Evolutionary conservation across 1,140 invertebrate species (phyloP).

Genomic region (Sinonovacula constricta): DNA sequence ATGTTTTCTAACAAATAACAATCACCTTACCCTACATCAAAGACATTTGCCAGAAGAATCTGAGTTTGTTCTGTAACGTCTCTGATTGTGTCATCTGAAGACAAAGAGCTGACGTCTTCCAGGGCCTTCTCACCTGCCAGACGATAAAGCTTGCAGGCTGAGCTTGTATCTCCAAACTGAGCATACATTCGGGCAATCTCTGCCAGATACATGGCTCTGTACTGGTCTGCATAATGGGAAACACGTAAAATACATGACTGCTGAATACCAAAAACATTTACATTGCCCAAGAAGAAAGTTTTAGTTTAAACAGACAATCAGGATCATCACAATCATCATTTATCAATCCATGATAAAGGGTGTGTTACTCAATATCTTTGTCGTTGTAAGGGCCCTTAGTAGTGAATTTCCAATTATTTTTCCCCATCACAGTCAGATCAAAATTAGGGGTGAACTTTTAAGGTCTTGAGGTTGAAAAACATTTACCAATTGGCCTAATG

Average conservation of each 20-base stretch:
- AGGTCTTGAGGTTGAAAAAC: not conserved
- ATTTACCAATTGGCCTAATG: not conserved
- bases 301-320: too few species aligned
- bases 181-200: slow-evolving; percentile 42
- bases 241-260: too few species aligned
- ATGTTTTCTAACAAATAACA: not conserved
- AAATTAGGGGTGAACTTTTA: not conserved
- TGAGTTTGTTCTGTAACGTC: slow-evolving; percentile 40
- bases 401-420: too few species aligned
- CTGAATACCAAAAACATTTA: too few species aligned
- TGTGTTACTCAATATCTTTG: too few species aligned
- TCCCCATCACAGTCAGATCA: too few species aligned
- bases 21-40: not conserved
- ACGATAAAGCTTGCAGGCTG: slow-evolving; percentile 24
- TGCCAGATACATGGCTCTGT: slow-evolving; percentile 41
- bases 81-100: slow-evolving; percentile 4
- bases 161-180: slow-evolving; percentile 34
- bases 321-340: too few species aligned
- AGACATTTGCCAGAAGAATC: slow-evolving; percentile 29
- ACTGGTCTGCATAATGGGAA: too few species aligned
- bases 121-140: slow-evolving; percentile 32
- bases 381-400: too few species aligned
- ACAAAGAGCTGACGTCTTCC: not conserved
- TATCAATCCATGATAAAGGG: too few species aligned
- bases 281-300: too few species aligned